Evolutionary conservation across 2,888 invertebrate genomes (phyloP).

Genomic region (Drosophila aldrichi): DNA sequence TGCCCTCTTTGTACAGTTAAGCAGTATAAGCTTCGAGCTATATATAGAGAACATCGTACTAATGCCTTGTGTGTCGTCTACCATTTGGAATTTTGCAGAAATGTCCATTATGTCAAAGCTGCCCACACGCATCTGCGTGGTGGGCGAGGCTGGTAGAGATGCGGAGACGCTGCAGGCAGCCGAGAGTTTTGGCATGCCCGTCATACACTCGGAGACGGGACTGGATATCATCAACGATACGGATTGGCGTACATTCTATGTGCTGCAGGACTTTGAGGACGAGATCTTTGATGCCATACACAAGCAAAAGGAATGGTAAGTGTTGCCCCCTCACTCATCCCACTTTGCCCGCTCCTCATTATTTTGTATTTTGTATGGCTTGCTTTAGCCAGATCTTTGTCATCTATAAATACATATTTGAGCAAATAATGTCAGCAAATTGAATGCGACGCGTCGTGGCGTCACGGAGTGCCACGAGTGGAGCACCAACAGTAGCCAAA

Average conservation of each 20-base stretch:
- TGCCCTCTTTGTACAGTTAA: slow-evolving; percentile 30
- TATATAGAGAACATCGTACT: slow-evolving; percentile 40
- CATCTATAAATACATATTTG: slow-evolving; percentile 22
- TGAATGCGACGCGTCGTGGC: slow-evolving; percentile 44
- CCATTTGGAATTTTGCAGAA: slow-evolving; percentile 46
- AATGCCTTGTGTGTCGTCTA: slow-evolving; percentile 36
- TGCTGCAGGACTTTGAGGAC: slow-evolving; percentile 90
- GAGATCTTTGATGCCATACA: slow-evolving; percentile 88
- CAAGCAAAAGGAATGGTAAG: slow-evolving; percentile 88
- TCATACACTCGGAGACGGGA: slow-evolving; percentile 88
- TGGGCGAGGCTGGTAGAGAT: slow-evolving; percentile 87
- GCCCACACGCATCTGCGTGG: slow-evolving; percentile 87
- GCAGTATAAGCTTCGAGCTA: slow-evolving; percentile 44
- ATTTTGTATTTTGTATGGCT: neutral
- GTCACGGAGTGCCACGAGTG: slow-evolving; percentile 50
- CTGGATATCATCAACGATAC: slow-evolving; percentile 87
- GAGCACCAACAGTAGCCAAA: slow-evolving; percentile 51
- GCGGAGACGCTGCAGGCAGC: slow-evolving; percentile 87
- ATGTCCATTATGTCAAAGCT: slow-evolving; percentile 83
- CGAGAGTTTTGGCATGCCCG: slow-evolving; percentile 88
- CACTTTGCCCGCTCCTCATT: too few relatives aligned
- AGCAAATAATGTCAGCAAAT: slow-evolving; percentile 44
- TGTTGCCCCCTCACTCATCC: slow-evolving; percentile 15
- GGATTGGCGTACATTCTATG: slow-evolving; percentile 89
- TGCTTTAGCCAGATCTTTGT: neutral